Base-by-base conservation (phyloP, 2,113 vertebrate genomes). In the Paramisgurnus dabryanus region DNA sequence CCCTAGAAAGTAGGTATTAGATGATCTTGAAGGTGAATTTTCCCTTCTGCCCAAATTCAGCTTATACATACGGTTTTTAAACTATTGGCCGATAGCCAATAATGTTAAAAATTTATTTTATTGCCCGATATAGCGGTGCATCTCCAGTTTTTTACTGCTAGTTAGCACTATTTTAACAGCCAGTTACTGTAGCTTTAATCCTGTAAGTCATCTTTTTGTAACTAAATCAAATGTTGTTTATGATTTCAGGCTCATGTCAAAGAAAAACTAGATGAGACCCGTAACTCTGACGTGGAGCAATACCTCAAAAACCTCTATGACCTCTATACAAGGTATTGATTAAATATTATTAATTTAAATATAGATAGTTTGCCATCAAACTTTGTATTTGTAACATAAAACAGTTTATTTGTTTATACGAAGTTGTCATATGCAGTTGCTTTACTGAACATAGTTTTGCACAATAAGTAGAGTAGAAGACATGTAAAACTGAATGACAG, bases 251-350 rank as follows among this genome's bases (percentile, higher is more conserved):
- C 90, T 78, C 95, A 95, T 53, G 95, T 99, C 40, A 96, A 91
- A 88, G 96, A 96, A 79, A 95, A 95, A 84, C 92, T 99, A 86
- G 96, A 99, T 86, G 96, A 93, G 85, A 94, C 94, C 55, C 94
- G 94, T 80, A 96, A 95, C 82, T 96, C 95, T 1, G 97, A 99
- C 87, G 94, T 95, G 61, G 98, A 99, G 50, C 97, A 99, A 67
- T 99, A 99, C 90, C 96, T 99, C 84, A 98, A 96, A 91, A 98
- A 95, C 92, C 96, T 99, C 61, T 98, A 96, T 89, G 97, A 99
- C 85, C 94, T 99, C 39, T 99, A 99, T 82, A 96, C 95, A 88
- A 95, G 94, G 98, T 99, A 93, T 82, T 65, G 10, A 18, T 58
- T 2, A 53, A 22, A 22, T 22, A 22, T 22, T 53, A 11, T 11